Evolutionary conservation across 92 coral and sea anemone genomes (phyloP), one percentile per base, ranked within the genome.

Genomic region (Zoanthus gigantus): DNA sequence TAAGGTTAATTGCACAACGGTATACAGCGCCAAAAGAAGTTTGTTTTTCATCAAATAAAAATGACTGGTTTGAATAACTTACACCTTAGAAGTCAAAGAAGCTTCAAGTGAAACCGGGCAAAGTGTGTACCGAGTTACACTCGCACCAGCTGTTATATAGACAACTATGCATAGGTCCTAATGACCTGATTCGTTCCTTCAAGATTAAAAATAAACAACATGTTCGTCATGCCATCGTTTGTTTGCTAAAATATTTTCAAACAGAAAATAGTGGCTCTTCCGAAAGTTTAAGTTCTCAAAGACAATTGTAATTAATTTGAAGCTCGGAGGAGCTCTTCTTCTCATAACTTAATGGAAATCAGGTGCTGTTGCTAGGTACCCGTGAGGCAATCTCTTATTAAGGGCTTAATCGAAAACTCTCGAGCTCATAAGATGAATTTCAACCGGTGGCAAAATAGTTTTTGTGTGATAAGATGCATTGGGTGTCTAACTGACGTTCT

Each of bases 351-450:
- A 81, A 81, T 81, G 85, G 74, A 60, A 34, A 75, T 66, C 46
- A 81, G 66, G 30, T 47, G 60, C 23, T 17, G 85, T 81, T 65
- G 74, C 85, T 66, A 81, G 29, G 85, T 73, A 31, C 73, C 85
- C 66, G 23, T 45, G 47, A 66, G 47, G 63, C 42, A 56, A 67
- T 63, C 34, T 18, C 61, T 14, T 29, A 66, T 81, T 71, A 81
- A 61, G 44, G 61, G 29, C 85, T 81, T 81, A 66, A 81, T 81
- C 47, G 46, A 10, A 81, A 81, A 81, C 58, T 66, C 85, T 6
- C 9, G 47, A 28, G 37, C 29, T 18, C 76, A 81, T 71, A 61
- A 48, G 67, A 8, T 47, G 44, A 47, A 45, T 65, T 23, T 46
- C 66, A 46, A 54, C 76, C 74, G 66, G 74, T 18, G 60, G 75